These are phyloP conservation scores for Prosopocoilus inquinatus DNA, from an alignment of 2,888 invertebrate genomes.

Conservation along the genomic window DNA sequence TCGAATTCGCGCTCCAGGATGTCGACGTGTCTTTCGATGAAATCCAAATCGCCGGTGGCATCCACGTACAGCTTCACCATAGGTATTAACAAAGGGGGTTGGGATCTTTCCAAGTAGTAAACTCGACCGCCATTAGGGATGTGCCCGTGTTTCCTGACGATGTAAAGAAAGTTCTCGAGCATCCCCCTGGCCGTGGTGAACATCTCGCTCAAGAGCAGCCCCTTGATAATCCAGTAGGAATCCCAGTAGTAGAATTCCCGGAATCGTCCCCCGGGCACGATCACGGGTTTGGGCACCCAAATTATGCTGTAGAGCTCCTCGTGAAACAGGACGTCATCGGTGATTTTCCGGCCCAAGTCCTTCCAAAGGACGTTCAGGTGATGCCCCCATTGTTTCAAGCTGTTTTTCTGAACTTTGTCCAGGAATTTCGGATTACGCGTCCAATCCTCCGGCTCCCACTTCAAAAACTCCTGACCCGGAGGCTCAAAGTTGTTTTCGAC, in stretches of 20 bases:
- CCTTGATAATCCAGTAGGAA: constrained; percentile 90
- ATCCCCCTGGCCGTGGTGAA: constrained; percentile 74
- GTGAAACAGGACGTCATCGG: constrained; percentile 64
- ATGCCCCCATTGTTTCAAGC: constrained; percentile 70
- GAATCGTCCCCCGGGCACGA: constrained; percentile 89
- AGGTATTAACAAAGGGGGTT: constrained; percentile 75
- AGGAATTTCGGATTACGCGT: constrained; percentile 70
- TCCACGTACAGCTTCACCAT: constrained; percentile 82
- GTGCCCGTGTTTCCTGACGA: constrained; percentile 75
- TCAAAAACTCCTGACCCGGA: constrained; percentile 69
- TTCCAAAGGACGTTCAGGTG: constrained; percentile 75
- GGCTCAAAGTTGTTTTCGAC: constrained; percentile 68
- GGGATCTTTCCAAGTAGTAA: constrained; percentile 81
- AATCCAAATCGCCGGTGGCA: constrained; percentile 66
- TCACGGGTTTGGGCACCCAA: constrained; percentile 79
- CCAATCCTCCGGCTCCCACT: constrained; percentile 76
- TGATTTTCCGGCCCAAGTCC: constrained; percentile 74
- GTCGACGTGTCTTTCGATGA: constrained; percentile 62
- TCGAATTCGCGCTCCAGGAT: constrained; percentile 74
- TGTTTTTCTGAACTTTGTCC: constrained; percentile 66
- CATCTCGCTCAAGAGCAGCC: constrained; percentile 85
- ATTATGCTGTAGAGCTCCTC: constrained; percentile 81
- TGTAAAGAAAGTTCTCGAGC: constrained; percentile 79
- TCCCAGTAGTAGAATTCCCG: constrained; percentile 94
- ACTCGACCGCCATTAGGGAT: constrained; percentile 91